Evolutionary conservation across 2,797 vertebrate species (phyloP).

Genomic region (Schizopygopsis pylzovi): DNA sequence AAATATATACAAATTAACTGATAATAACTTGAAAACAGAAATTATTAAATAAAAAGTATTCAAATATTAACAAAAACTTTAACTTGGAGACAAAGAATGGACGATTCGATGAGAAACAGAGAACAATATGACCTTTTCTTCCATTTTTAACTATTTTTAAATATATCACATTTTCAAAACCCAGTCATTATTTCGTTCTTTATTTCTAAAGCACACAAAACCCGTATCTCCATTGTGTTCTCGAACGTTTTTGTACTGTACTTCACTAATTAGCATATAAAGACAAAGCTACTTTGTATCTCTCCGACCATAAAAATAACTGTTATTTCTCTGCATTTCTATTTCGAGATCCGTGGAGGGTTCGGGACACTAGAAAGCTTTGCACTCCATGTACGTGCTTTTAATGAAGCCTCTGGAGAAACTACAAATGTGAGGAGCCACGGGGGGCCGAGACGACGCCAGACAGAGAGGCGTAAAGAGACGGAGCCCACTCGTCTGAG

Average conservation of each 20-base stretch:
- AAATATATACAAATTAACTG: too few species aligned
- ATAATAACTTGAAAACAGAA: too few species aligned
- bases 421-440: background rate
- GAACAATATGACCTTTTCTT: background rate
- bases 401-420: slow-evolving; percentile 43
- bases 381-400: background rate
- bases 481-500: background rate
- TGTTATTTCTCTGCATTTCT: background rate
- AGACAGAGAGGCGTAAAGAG: slow-evolving; percentile 5
- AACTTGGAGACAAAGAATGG: background rate
- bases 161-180: background rate
- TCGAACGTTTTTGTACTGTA: background rate
- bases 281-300: background rate
- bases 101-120: background rate
- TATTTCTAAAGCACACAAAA: background rate
- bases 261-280: background rate
- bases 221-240: background rate
- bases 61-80: too few species aligned
- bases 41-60: too few species aligned
- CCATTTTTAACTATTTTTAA: background rate
- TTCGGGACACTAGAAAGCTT: background rate
- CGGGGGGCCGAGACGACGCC: background rate
- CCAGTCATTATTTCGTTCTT: background rate
- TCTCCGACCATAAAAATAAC: background rate
- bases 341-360: background rate